These are phyloP conservation scores for Sturnira hondurensis DNA, from an alignment of 2,113 vertebrate species.

Conservation along the genomic window DNA sequence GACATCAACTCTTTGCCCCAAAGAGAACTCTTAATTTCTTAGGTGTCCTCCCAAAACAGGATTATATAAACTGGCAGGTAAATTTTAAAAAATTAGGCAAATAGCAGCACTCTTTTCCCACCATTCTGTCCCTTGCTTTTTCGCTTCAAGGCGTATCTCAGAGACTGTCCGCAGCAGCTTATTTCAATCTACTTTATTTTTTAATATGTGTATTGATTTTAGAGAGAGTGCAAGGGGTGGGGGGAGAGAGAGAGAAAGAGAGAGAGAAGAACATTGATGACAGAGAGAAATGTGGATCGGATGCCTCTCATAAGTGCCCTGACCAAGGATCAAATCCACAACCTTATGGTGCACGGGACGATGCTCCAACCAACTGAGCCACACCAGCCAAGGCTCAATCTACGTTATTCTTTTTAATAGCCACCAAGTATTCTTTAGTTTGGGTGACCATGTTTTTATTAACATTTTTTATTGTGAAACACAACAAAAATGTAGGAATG, in stretches of 20 bases:
- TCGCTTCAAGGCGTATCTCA: background rate
- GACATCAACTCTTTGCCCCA: background rate
- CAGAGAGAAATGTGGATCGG: background rate
- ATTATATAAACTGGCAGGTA: background rate
- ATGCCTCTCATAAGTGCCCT: background rate
- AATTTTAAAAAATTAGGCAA: background rate
- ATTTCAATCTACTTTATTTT: background rate
- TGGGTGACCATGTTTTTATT: background rate
- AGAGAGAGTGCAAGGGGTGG: background rate
- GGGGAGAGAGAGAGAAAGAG: background rate
- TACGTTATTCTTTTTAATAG: background rate
- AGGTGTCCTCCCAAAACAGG: background rate
- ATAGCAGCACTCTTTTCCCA: background rate
- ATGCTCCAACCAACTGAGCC: background rate
- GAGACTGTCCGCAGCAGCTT: background rate
- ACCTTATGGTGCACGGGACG: no score
- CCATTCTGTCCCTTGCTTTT: background rate
- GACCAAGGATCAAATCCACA: background rate
- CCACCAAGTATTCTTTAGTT: background rate
- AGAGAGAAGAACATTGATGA: no score
- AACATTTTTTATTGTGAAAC: conserved; percentile 5
- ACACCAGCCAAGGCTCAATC: background rate
- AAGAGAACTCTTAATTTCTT: conserved; percentile 13
- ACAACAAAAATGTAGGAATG: background rate
- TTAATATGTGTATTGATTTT: background rate